Base-by-base conservation (phyloP, 2,888 invertebrate species). In the Harmothoe impar region DNA sequence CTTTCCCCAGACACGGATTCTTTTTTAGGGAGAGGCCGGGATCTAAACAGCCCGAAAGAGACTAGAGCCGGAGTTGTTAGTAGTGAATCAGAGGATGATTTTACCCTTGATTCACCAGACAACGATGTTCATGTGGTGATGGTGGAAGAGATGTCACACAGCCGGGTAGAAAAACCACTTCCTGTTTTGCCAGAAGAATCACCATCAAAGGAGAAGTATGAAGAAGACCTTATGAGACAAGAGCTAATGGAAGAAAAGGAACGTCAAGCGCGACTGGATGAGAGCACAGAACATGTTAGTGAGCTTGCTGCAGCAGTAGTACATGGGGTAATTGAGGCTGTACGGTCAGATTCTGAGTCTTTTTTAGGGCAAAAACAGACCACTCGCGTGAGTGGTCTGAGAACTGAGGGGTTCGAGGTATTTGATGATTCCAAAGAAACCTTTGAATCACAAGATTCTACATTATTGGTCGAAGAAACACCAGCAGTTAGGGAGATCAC, bases 91-190 rank as follows among this genome's bases (percentile, higher is more conserved):
- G 89, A 89, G 89, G 89, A 89, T 10, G 89, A 89, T 52, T 43
- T 89, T 15, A 25, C 78, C 31, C 51, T 78, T 31, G 89, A 89
- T 54, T 78, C 62, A 90, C 81, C 51, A 72, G 91, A 77, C 95
- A 97, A 96, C 93, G 97, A 97, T 90, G 95, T 86, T 86, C 86
- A 86, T 86, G 5, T 52, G 20, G 86, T 86, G 12, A 54, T 23
- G 54, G 86, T 86, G 29, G 86, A 86, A 52, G 84, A 68, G 20
- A 84, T 62, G 23, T 85, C 10, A 62, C 86, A 90, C 31, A 29
- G 86, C 23, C 90, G 52, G 23, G 72, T 72, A 25, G 89, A 84
- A 91, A 90, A 90, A 33, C 51, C 85, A 56, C 81, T 89, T 43
- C 62, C 89, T 51, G 86, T 84, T 29, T 62, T 77, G 33, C 84